Evolutionary conservation across 2,797 vertebrate species (phyloP).

Genomic region (Pelobates cultripes): DNA sequence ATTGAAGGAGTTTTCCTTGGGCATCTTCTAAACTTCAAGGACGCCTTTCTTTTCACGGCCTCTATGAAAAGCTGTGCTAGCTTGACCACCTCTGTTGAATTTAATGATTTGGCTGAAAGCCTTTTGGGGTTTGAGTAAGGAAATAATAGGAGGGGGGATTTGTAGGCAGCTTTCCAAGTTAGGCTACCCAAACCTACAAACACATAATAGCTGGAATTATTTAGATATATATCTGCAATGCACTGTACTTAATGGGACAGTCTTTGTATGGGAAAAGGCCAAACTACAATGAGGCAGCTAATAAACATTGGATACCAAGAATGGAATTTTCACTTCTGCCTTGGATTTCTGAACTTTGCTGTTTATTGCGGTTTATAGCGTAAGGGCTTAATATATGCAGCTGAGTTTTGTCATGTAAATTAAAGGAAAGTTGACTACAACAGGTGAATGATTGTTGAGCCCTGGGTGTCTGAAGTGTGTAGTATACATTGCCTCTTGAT

Average conservation of each 20-base stretch:
- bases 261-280: neutral
- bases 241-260: conserved; percentile 3
- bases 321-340: neutral
- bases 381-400: neutral
- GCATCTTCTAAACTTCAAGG: conserved; percentile 85
- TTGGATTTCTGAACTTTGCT: neutral
- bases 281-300: neutral
- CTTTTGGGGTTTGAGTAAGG: conserved; percentile 62
- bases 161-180: conserved; percentile 63
- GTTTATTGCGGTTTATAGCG: neutral
- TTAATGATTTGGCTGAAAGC: conserved; percentile 79
- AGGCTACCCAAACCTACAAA: conserved; percentile 51
- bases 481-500: no score
- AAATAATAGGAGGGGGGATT: conserved; percentile 58
- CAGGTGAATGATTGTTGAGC: neutral
- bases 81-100: conserved; percentile 83
- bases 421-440: neutral
- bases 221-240: conserved; percentile 57
- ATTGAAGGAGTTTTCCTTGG: conserved; percentile 82
- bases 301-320: neutral
- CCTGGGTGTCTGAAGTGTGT: no score
- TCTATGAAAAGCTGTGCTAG: conserved; percentile 76
- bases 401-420: conserved; percentile 18
- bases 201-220: conserved; percentile 52
- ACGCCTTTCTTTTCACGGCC: conserved; percentile 74